Percentiles rank a stretch among this genome's conserved stretches.
phyloP scores from a whole-genome alignment of 1,140 invertebrate genomes.

The Agraylea sexmaculata region DNA sequence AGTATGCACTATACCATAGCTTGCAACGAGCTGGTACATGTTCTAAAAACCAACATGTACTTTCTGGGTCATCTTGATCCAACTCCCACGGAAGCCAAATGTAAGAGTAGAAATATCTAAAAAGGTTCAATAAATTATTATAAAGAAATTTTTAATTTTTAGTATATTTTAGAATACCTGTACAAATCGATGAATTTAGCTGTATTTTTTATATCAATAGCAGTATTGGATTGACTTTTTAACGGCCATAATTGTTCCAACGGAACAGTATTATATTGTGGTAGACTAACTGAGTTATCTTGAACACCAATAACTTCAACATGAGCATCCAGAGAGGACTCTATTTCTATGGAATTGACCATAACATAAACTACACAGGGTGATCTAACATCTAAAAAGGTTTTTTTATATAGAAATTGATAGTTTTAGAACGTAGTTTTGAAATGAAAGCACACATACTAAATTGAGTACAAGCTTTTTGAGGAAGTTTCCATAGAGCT shows the following conservation, averaged over 20 bases:
- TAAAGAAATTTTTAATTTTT: slow-evolving; percentile 2
- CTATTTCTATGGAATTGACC: slow-evolving; percentile 14
- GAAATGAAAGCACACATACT: slow-evolving; percentile 4
- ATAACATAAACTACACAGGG: slow-evolving; percentile 18
- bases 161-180: slow-evolving; percentile 8
- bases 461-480: slow-evolving; percentile 13
- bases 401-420: not conserved
- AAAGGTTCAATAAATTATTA: not conserved
- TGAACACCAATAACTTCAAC: slow-evolving; percentile 16
- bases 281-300: slow-evolving; percentile 15
- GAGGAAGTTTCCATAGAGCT: slow-evolving; percentile 17
- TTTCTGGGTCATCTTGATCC: slow-evolving; percentile 8
- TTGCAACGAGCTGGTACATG: slow-evolving; percentile 15
- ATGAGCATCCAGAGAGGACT: slow-evolving; percentile 6
- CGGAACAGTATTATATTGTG: slow-evolving; percentile 9
- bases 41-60: slow-evolving; percentile 16
- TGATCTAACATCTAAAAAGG: slow-evolving; percentile 12
- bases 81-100: slow-evolving; percentile 21
- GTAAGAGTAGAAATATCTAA: slow-evolving; percentile 18
- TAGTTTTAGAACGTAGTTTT: not conserved
- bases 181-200: slow-evolving; percentile 20
- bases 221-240: slow-evolving; percentile 13
- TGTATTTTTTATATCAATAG: slow-evolving; percentile 13
- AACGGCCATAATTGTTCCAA: slow-evolving; percentile 15
- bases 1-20: slow-evolving; percentile 11